Conservation (phyloP, 2,113 vertebrate species). For the Nibea coibor region DNA sequence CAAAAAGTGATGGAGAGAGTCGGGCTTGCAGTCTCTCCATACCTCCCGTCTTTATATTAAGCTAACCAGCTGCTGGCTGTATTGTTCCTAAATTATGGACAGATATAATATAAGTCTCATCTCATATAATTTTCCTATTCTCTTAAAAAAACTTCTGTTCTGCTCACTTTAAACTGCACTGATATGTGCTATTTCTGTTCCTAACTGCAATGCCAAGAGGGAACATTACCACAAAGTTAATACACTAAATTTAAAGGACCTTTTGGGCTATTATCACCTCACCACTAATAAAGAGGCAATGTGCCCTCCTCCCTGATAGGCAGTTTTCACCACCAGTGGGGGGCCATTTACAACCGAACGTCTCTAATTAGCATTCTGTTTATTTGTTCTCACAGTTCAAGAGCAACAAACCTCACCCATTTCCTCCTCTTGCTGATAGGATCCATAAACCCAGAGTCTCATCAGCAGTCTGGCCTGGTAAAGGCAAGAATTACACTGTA, state of each 20-base stretch:
- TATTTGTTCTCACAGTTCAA: slow-evolving; percentile 69
- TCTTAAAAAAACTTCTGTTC: not conserved
- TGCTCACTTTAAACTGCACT: not conserved
- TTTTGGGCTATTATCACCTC: slow-evolving; percentile 64
- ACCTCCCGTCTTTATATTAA: not conserved
- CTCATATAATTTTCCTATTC: not conserved
- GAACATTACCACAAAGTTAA: not conserved
- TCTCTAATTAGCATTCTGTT: slow-evolving; percentile 68
- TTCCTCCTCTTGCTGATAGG: slow-evolving; percentile 68
- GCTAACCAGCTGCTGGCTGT: no score
- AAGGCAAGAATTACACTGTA: slow-evolving; percentile 16
- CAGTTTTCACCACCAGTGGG: slow-evolving; percentile 61
- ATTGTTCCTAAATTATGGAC: no score
- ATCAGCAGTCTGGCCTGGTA: slow-evolving; percentile 23
- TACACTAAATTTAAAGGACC: slow-evolving; percentile 30
- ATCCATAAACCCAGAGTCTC: slow-evolving; percentile 43
- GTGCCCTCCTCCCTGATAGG: slow-evolving; percentile 32
- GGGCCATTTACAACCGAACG: slow-evolving; percentile 68
- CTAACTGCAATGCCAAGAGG: no score
- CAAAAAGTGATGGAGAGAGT: not conserved
- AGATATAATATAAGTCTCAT: no score
- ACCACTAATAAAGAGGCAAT: slow-evolving; percentile 43
- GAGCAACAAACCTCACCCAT: slow-evolving; percentile 62
- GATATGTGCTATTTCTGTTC: not conserved
- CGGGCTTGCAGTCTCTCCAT: not conserved